Evolutionary conservation across 2,888 invertebrate species (phyloP), one percentile per base, ranked within the genome.

Genomic region (Druceiella hillmani): DNA sequence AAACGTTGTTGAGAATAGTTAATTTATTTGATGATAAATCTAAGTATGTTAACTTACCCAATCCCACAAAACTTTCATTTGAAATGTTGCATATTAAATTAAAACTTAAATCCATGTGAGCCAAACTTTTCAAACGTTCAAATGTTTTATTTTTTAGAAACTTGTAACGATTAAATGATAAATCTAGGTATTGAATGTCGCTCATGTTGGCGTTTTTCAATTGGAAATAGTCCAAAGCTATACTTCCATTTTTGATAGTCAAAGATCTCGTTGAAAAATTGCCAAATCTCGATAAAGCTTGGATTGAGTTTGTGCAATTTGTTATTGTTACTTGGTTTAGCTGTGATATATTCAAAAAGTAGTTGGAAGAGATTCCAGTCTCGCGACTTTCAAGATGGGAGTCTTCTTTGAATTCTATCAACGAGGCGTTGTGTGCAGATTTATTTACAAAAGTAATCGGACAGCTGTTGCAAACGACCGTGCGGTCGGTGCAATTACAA

Each of bases 21-120:
- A 86, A 59, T 48, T 75, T 74, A 58, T 87, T 88, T 54, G 75
- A 71, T 26, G 84, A 81, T 36, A 89, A 61, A 54, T 86, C 83
- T 50, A 90, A 64, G 33, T 74, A 75, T 56, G 80, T 79, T 46
- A 90, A 64, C 47, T 71, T 73, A 11, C 62, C 60, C 44, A 87
- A 64, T 20, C 78, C 76, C 46, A 66, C 66, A 51, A 86, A 81
- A 53, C 75, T 76, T 49, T 66, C 64, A 44, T 71, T 69, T 52
- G 66, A 67, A 51, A 79, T 70, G 46, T 56, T 64, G 36, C 64
- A 56, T 43, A 88, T 74, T 37, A 71, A 68, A 61, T 89, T 89
- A 52, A 74, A 75, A 55, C 80, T 81, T 52, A 88, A 62, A 57
- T 79, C 76, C 46, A 89, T 66, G 61, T 77, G 75, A 51, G 76